Evolutionary conservation across 2,113 vertebrate genomes (phyloP), one percentile per base, ranked within the genome.

Genomic region (Salvelinus fontinalis): DNA sequence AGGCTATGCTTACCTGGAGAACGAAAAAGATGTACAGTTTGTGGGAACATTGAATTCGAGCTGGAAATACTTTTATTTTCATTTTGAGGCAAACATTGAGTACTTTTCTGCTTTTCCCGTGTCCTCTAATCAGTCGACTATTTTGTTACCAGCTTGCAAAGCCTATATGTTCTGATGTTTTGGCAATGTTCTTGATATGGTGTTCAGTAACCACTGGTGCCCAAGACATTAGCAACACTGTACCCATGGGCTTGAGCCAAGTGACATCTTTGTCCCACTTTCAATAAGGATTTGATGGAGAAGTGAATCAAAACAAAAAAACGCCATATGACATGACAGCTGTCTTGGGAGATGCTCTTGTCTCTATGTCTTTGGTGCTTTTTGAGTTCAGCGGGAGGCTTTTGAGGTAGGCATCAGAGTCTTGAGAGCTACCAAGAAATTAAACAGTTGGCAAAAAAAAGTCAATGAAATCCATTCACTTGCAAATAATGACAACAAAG

Each of bases 401-500:
- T 78, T 57, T 51, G 51, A 84, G 70, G 75, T 77, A 81, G 79
- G 81, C 80, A 71, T 85, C 31, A 71, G 6, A 2, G 49, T 16
- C 49, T 54, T 13, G 16, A 29, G 59, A 80, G 59, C 60, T 44
- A 57, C 64, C 39, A 64, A 66, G 44, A 71, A 22, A 71, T 62
- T 7, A 75, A 48, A 73, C 75, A 26, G 80, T 79, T 68, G 74
- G 80, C 66, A 67, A 69, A 70, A 78, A 75, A 82, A 84, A 85
- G 76, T 79, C 73, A 85, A 84, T 86, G 66, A 77, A 86, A 87
- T 83, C 64, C 14, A 71, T 71, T 84, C 67, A 75, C 51, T 4
- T 79, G 70, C 78, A 67, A 83, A 82, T 86, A 88, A 84, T 85
- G 84, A 86, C 84, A 88, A 87, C 85, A 87, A 90, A 90, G 80